phyloP scores from a whole-genome alignment of 2,888 invertebrate genomes.

The Epiblema foenella region DNA sequence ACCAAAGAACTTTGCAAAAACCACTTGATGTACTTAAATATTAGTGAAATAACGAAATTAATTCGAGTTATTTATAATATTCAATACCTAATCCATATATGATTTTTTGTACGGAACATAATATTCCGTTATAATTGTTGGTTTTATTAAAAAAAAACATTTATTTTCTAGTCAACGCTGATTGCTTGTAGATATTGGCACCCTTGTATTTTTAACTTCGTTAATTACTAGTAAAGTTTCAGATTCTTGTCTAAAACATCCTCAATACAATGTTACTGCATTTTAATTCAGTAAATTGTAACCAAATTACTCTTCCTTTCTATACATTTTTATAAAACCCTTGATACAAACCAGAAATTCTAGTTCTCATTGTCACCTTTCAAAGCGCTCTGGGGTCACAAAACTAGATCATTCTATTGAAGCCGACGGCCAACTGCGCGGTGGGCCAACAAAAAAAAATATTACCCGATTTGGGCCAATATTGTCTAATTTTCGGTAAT shows the following conservation, averaged over 20 bases:
- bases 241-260: neutral
- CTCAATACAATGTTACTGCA: neutral
- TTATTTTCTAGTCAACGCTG: too few relatives aligned
- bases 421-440: conserved; percentile 64
- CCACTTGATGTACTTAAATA: too few relatives aligned
- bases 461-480: conserved; percentile 76
- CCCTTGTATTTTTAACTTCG: neutral
- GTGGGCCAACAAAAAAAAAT: conserved; percentile 71
- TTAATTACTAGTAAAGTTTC: neutral
- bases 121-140: too few relatives aligned
- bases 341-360: conserved; percentile 70
- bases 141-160: too few relatives aligned
- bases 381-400: conserved; percentile 72
- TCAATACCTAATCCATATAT: too few relatives aligned
- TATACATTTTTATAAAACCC: conserved; percentile 42
- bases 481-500: conserved; percentile 84
- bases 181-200: too few relatives aligned
- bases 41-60: too few relatives aligned
- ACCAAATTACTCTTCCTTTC: conserved; percentile 32
- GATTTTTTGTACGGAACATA: too few relatives aligned
- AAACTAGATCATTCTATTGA: conserved; percentile 77
- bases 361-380: conserved; percentile 70
- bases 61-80: too few relatives aligned
- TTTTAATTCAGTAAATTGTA: conserved; percentile 5
- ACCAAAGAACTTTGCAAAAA: too few relatives aligned